Evolutionary conservation across 2,888 invertebrate genomes (phyloP).

Genomic region (Psylliodes chrysocephalus): DNA sequence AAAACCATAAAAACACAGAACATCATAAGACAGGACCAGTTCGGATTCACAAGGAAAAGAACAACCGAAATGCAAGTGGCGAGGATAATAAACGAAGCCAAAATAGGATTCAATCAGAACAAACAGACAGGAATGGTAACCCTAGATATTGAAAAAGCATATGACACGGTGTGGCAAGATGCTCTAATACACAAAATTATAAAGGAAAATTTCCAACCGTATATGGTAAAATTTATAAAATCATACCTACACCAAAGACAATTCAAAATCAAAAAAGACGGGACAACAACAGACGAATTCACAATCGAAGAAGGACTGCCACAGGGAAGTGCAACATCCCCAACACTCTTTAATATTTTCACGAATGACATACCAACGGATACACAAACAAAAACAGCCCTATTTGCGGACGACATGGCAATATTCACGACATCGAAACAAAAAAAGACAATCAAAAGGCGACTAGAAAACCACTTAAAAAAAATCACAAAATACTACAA

Average conservation of each 20-base stretch:
- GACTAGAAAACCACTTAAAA: not conserved
- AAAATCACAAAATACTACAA: not conserved
- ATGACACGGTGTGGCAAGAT: not conserved
- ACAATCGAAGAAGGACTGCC: not conserved
- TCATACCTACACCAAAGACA: no score
- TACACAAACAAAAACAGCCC: not conserved
- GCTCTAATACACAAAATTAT: not conserved
- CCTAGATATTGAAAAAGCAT: not conserved
- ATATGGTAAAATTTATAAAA: no score
- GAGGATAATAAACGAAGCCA: constrained; percentile 23
- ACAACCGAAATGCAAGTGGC: constrained; percentile 27
- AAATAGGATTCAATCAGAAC: constrained; percentile 15
- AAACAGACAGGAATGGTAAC: not conserved
- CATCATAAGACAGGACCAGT: constrained; percentile 22
- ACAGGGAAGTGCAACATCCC: not conserved
- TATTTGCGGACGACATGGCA: not conserved
- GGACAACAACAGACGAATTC: not conserved
- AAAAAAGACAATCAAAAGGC: not conserved
- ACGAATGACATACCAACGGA: not conserved
- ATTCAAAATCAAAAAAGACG: no score
- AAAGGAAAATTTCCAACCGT: no score
- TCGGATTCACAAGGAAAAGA: constrained; percentile 32
- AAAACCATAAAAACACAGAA: not conserved
- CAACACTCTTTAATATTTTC: not conserved
- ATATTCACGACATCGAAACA: not conserved